Conservation (phyloP, 2,113 vertebrate species). For the Bombycilla garrulus region DNA sequence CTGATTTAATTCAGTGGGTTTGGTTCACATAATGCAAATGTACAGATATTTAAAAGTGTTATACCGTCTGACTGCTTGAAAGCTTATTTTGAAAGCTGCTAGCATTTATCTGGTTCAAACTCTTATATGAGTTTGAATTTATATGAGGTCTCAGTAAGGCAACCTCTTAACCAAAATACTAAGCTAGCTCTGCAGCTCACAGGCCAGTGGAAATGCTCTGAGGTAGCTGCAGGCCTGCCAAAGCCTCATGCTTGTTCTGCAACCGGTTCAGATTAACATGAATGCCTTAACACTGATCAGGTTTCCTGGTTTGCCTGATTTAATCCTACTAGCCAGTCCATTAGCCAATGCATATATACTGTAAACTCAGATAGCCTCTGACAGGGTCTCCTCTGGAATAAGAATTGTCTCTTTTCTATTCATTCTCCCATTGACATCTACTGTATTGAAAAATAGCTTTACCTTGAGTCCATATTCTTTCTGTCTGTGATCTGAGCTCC, state of each 20-base stretch:
- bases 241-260: background rate
- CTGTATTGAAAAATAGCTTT: background rate
- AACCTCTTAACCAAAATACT: background rate
- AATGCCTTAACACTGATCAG: background rate
- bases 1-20: background rate
- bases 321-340: background rate
- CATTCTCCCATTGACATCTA: background rate
- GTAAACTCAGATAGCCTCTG: fast-evolving
- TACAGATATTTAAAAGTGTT: background rate
- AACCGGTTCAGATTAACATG: background rate
- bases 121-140: no score
- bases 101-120: background rate
- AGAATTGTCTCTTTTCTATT: background rate
- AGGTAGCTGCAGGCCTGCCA: background rate
- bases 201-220: background rate
- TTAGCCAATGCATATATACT: background rate
- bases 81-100: background rate
- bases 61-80: background rate
- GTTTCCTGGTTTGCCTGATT: background rate
- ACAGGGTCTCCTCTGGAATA: background rate
- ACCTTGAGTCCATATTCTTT: background rate
- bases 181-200: background rate
- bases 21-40: background rate
- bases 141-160: background rate
- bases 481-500: background rate